Percentiles rank a stretch among this genome's conserved stretches.
Evolutionary conservation across 2,888 invertebrate species (phyloP).

Genomic region (Leptinotarsa juncta): DNA sequence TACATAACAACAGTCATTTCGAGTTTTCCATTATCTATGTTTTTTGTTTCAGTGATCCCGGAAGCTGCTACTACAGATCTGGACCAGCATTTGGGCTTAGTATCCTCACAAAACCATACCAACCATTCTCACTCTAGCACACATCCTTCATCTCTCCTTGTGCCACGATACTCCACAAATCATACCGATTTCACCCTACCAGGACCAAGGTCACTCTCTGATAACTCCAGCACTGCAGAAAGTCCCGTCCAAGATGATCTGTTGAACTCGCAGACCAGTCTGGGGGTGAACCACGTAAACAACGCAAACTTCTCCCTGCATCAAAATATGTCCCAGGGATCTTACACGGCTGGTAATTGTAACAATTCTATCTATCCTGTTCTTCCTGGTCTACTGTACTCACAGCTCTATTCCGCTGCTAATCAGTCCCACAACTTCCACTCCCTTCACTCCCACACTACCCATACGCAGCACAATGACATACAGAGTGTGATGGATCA

Average conservation of each 20-base stretch:
- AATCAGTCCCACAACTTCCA: slow-evolving; percentile 81
- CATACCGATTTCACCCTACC: slow-evolving; percentile 75
- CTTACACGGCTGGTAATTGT: slow-evolving; percentile 72
- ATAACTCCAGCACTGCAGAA: slow-evolving; percentile 85
- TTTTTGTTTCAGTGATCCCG: slow-evolving; percentile 74
- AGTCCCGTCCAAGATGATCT: slow-evolving; percentile 85
- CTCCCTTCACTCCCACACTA: slow-evolving; percentile 74
- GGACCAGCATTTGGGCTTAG: slow-evolving; percentile 78
- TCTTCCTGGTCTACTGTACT: slow-evolving; percentile 84
- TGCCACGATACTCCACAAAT: slow-evolving; percentile 77
- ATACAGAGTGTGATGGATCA: slow-evolving; percentile 83
- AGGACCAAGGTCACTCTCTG: slow-evolving; percentile 82
- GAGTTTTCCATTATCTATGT: background rate
- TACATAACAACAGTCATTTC: too few species aligned
- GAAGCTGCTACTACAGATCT: slow-evolving; percentile 81
- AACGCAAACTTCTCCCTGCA: slow-evolving; percentile 72
- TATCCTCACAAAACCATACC: slow-evolving; percentile 70
- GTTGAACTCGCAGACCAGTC: slow-evolving; percentile 74
- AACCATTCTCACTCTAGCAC: slow-evolving; percentile 65
- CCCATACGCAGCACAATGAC: slow-evolving; percentile 71
- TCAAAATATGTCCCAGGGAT: slow-evolving; percentile 61
- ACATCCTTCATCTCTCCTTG: slow-evolving; percentile 69
- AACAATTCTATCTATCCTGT: slow-evolving; percentile 83
- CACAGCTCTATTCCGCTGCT: slow-evolving; percentile 84
- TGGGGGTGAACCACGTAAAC: slow-evolving; percentile 69